Base-by-base conservation (phyloP, 2,888 invertebrate species). In the Acleris laterana region DNA sequence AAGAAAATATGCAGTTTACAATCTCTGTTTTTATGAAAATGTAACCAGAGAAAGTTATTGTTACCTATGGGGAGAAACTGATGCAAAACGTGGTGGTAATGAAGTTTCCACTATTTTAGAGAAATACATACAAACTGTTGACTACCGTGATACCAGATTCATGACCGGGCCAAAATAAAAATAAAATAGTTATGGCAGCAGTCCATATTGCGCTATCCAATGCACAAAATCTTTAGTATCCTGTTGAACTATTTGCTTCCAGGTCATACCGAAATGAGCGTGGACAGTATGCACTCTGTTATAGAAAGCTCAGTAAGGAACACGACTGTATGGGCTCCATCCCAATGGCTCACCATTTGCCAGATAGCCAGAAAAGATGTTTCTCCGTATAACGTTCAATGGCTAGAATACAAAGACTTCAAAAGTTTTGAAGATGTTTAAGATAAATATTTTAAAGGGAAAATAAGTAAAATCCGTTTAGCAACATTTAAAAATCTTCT, bases 161-260 rank as follows among this genome's bases (percentile, higher is more conserved):
- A 2, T 72, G 72, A 9, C 71, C 73, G 0, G 75, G 74, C 0
- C 73, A 76, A 63, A 76, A 76, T 62, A 71, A 71, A 68, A 75
- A 76, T 38, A 75, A 70, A 66, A 69, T 71, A 11, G 71, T 75
- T 1, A 44, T 75, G 5, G 72, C 74, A n/a, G 69, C 71, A 4
- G 28, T 74, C 6, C 70, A 71, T 32, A 70, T 64, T n/a, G 69
- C 70, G 0, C 28, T 71, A 22, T 46, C 58, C 16, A n/a, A 55
- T 16, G 60, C 62, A 11, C 53, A 68, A 55, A 62, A 70, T 58
- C 9, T 71, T n/a, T 52, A 68, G 48, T 63, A 73, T 75, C 52
- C 74, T 74, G 55, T 72, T 77, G 56, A 75, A 75, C 59, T 75
- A 74, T 61, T 52, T 75, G 11, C 55, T 77, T 0, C 72, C 75